Percentiles rank a stretch among this genome's conserved stretches.
phyloP scores from a whole-genome alignment of 2,113 vertebrate genomes.

The Lampris incognitus region DNA sequence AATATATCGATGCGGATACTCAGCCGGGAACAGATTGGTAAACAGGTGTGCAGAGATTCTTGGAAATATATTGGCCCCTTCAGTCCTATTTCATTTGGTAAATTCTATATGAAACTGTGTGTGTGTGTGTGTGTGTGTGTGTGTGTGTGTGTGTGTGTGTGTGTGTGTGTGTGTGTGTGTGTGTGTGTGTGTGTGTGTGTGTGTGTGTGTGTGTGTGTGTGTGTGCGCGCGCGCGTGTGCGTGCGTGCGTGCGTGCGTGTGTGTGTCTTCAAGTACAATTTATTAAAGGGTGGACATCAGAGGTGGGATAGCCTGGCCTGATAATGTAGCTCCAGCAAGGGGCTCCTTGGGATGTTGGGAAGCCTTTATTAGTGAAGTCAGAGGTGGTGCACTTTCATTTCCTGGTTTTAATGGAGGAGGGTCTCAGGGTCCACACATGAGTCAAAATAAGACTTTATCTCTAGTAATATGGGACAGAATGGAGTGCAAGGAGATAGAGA shows the following conservation, averaged over 20 bases:
- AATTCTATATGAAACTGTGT: conserved; percentile 9
- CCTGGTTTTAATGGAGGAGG: conserved; percentile 77
- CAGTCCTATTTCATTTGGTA: neutral
- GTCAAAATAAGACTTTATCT: conserved; percentile 84
- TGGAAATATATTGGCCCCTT: neutral
- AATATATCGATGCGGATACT: neutral
- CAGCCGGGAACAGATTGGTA: neutral
- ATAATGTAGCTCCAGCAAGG: conserved; percentile 34
- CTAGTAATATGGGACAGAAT: conserved; percentile 80
- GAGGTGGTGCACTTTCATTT: conserved; percentile 76
- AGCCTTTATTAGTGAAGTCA: conserved; percentile 73
- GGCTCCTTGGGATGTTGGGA: conserved; percentile 47
- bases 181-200: too few species aligned
- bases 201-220: too few species aligned
- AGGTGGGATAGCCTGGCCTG: conserved; percentile 25
- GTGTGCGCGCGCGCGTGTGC: neutral
- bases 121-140: too few species aligned
- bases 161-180: too few species aligned
- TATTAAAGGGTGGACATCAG: conserved; percentile 25
- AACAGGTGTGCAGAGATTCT: neutral
- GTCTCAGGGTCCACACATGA: conserved; percentile 79
- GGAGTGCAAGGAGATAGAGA: conserved; percentile 42
- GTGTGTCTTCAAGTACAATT: conserved; percentile 19
- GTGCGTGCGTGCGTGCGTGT: too few species aligned
- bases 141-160: too few species aligned